These are phyloP conservation scores for Hylia prasina DNA, from an alignment of 2,113 vertebrate species.

Conservation along the genomic window DNA sequence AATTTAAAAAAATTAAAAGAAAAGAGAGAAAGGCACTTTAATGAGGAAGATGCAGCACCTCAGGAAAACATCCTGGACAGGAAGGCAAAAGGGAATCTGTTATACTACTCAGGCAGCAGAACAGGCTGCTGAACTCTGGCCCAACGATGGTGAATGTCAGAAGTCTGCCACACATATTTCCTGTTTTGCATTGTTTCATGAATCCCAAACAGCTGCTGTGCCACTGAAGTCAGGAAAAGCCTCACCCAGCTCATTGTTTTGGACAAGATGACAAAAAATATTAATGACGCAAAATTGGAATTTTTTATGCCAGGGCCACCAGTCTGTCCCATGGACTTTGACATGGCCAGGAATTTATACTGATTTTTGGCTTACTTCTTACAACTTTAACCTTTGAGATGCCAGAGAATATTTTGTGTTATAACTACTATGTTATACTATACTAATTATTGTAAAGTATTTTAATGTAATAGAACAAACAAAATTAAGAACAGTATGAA, in stretches of 20 bases:
- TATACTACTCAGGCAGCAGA: neutral
- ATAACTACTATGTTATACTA: neutral
- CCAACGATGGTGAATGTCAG: neutral
- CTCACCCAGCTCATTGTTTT: slow-evolving; percentile 54
- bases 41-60: neutral
- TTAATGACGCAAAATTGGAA: slow-evolving; percentile 46
- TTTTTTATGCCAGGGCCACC: neutral
- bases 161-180: slow-evolving; percentile 26
- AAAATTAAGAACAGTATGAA: neutral
- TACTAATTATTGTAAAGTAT: neutral
- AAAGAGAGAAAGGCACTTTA: neutral
- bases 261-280: slow-evolving; percentile 23
- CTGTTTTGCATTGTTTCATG: slow-evolving; percentile 44
- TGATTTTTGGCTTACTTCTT: neutral
- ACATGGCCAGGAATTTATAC: neutral
- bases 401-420: neutral
- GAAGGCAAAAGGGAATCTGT: slow-evolving; percentile 25
- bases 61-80: neutral
- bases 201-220: slow-evolving; percentile 25
- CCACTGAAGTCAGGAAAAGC: slow-evolving; percentile 42
- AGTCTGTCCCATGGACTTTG: neutral
- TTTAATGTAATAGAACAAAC: neutral
- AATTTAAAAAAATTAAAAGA: neutral
- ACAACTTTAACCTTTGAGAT: neutral
- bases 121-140: slow-evolving; percentile 36